Evolutionary conservation across 2,797 vertebrate species (phyloP).

Genomic region (Chloroceryle amazona): DNA sequence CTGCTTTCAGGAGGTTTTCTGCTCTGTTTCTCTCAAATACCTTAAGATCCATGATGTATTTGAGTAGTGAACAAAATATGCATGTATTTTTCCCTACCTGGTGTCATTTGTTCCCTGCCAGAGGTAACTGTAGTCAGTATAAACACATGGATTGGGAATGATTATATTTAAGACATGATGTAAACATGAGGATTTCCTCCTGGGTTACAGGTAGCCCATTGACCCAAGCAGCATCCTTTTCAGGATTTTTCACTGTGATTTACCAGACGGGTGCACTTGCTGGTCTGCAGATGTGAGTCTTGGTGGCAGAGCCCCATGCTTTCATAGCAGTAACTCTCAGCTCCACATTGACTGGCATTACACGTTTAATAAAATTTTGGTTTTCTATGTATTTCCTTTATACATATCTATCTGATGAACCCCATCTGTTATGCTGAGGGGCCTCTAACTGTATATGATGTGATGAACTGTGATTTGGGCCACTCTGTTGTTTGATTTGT

Average conservation of each 20-base stretch:
- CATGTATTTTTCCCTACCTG: background rate
- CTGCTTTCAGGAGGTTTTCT: background rate
- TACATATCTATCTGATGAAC: background rate
- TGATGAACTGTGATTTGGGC: background rate
- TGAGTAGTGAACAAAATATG: background rate
- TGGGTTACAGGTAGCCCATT: background rate
- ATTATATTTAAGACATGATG: background rate
- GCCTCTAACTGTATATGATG: background rate
- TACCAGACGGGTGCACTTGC: background rate
- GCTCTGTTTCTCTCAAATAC: background rate
- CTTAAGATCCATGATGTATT: background rate
- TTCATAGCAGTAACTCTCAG: background rate
- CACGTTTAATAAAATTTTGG: background rate
- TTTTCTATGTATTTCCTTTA: background rate
- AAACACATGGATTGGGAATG: background rate
- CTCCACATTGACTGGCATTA: background rate
- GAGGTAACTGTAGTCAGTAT: background rate
- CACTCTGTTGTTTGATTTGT: background rate
- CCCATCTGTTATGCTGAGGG: background rate
- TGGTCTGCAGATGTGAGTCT: background rate
- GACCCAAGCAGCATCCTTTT: background rate
- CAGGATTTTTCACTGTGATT: background rate
- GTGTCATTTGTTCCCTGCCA: fast-evolving
- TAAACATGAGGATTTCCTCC: background rate
- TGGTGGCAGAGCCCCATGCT: background rate